Evolutionary conservation across 2,888 invertebrate genomes (phyloP).

Genomic region (Drosophila borealis): DNA sequence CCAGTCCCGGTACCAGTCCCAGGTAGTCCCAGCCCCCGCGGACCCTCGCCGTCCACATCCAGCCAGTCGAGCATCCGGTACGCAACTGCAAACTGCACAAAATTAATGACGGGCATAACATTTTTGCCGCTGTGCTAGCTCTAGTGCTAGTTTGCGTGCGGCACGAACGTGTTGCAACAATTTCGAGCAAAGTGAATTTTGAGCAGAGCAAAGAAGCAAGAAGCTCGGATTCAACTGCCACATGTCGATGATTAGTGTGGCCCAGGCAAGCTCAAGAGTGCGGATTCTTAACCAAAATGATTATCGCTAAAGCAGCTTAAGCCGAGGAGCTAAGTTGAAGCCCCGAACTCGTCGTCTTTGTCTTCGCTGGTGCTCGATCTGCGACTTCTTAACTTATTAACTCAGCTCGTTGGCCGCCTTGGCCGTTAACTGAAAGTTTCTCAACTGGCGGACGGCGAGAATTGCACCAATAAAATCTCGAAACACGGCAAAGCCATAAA

Average conservation of each 20-base stretch:
- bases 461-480: slow-evolving; percentile 45
- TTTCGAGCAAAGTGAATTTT: slow-evolving; percentile 42
- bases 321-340: slow-evolving; percentile 9
- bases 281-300: not conserved
- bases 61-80: slow-evolving; percentile 1
- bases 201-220: slow-evolving; percentile 1
- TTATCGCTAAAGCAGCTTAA: slow-evolving; percentile 31
- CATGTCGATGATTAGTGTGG: slow-evolving; percentile 41
- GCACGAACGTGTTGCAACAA: slow-evolving; percentile 34
- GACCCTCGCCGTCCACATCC: not conserved
- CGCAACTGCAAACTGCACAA: slow-evolving; percentile 52
- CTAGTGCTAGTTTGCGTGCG: slow-evolving; percentile 32
- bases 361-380: not conserved
- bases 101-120: slow-evolving; percentile 67
- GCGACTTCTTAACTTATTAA: slow-evolving; percentile 33
- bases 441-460: slow-evolving; percentile 3
- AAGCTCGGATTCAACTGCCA: slow-evolving; percentile 21
- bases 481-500: slow-evolving; percentile 56
- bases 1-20: not conserved
- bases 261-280: too few relatives aligned
- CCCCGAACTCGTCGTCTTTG: not conserved
- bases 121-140: slow-evolving; percentile 29
- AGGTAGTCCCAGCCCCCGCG: not conserved
- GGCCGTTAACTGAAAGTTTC: slow-evolving; percentile 39
- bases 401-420: slow-evolving; percentile 5